Evolutionary conservation across 2,113 vertebrate species (phyloP).

Genomic region (Atherinomorus stipes): DNA sequence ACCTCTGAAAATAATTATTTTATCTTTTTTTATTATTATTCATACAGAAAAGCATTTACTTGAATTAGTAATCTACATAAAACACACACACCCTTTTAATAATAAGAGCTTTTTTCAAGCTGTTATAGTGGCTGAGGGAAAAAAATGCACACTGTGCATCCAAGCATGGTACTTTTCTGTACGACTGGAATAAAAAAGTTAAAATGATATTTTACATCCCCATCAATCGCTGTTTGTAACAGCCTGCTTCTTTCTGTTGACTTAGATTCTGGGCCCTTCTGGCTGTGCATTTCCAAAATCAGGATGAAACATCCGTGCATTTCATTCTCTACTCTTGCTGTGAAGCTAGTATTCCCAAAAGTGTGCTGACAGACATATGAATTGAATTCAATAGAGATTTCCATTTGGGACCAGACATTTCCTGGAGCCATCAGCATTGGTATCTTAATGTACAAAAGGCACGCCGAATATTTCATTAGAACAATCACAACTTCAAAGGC

Average conservation of each 20-base stretch:
- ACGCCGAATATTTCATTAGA: constrained; percentile 37
- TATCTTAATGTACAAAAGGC: constrained; percentile 60
- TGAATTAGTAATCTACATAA: no score
- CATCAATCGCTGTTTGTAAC: background rate
- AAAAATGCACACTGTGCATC: background rate
- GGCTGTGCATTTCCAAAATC: constrained; percentile 27
- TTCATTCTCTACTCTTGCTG: constrained; percentile 38
- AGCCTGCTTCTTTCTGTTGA: constrained; percentile 4
- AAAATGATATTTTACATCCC: background rate
- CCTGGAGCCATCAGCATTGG: constrained; percentile 56
- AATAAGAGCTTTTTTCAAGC: background rate
- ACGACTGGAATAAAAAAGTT: background rate
- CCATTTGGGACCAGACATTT: constrained; percentile 64
- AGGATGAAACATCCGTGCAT: constrained; percentile 44
- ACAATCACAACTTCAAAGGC: constrained; percentile 74
- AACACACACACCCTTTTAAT: no score
- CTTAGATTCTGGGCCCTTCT: constrained; percentile 16
- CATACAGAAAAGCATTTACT: no score
- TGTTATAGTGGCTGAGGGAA: no score
- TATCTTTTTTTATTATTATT: no score
- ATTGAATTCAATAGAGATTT: constrained; percentile 63
- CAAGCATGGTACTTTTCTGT: background rate
- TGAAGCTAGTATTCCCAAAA: constrained; percentile 51
- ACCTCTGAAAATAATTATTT: no score
- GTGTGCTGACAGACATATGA: constrained; percentile 43